A percentile compares a stretch with the other conserved stretches of the same genome.
These are phyloP conservation scores for Lissonota sp. DNA, from an alignment of 2,888 invertebrate species.

Conservation along the genomic window DNA sequence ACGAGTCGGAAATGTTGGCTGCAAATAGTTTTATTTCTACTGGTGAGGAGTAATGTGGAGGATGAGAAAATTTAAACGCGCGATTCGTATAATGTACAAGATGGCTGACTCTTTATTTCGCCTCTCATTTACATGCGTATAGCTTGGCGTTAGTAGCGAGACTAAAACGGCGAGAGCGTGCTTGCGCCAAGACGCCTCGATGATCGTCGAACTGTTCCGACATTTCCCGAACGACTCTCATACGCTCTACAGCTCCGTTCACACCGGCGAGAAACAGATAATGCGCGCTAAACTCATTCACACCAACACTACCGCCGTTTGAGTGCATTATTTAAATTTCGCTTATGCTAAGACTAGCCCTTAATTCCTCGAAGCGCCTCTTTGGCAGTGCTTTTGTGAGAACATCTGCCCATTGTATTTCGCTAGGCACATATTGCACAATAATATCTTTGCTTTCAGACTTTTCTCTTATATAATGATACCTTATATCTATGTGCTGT, in stretches of 20 bases:
- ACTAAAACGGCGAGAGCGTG: not conserved
- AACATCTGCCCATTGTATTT: conserved; percentile 1
- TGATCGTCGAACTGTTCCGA: not conserved
- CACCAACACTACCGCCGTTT: conserved; percentile 22
- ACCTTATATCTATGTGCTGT: conserved; percentile 21
- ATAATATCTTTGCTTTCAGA: conserved; percentile 4
- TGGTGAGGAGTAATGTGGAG: too few relatives aligned
- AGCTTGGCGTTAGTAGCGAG: not conserved
- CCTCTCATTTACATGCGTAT: too few relatives aligned
- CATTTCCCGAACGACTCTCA: not conserved
- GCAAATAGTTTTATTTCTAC: too few relatives aligned
- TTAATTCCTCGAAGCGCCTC: not conserved
- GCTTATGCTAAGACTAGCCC: conserved; percentile 10
- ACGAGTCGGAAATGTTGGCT: too few relatives aligned
- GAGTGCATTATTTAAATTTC: conserved; percentile 12
- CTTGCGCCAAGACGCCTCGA: not conserved
- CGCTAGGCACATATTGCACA: conserved; percentile 13
- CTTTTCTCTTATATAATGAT: conserved; percentile 28
- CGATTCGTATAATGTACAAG: too few relatives aligned
- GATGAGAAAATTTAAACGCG: too few relatives aligned
- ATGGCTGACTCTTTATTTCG: too few relatives aligned
- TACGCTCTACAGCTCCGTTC: not conserved
- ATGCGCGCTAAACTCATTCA: too few relatives aligned
- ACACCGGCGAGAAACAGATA: not conserved
- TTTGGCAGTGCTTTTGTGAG: conserved; percentile 17